Percentiles rank a stretch among this genome's conserved stretches.
Evolutionary conservation across 2,888 invertebrate genomes (phyloP).

Genomic region (Aphidius colemani): DNA sequence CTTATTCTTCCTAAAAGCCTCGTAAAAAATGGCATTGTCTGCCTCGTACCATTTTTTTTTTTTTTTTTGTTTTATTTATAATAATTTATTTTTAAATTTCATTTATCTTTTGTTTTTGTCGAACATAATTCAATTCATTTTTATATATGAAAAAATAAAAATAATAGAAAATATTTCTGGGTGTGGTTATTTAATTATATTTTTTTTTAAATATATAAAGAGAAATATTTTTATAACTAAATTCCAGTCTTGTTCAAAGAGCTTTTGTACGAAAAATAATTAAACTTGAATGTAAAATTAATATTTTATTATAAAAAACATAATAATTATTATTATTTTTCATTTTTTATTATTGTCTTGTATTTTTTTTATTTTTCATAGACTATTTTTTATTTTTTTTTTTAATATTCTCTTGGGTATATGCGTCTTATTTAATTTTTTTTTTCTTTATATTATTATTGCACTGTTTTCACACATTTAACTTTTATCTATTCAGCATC

Average conservation of each 20-base stretch:
- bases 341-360: neutral
- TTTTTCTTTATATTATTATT: slow-evolving; percentile 1
- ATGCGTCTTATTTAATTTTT: slow-evolving; percentile 6
- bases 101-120: slow-evolving; percentile 2
- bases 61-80: slow-evolving; percentile 12
- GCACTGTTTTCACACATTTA: slow-evolving; percentile 12
- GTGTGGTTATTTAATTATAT: too few species aligned
- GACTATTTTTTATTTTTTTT: neutral
- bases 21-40: slow-evolving; percentile 21
- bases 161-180: neutral
- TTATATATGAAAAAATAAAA: neutral
- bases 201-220: neutral
- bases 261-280: neutral
- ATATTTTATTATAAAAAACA: neutral
- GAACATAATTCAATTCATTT: neutral
- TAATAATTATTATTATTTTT: neutral
- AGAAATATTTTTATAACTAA: neutral
- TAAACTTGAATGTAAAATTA: neutral
- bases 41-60: slow-evolving; percentile 18
- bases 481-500: neutral
- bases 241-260: neutral
- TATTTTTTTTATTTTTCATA: neutral
- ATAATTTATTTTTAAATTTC: slow-evolving; percentile 6
- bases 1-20: slow-evolving; percentile 11
- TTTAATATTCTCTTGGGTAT: slow-evolving; percentile 5